phyloP scores from a whole-genome alignment of 2,113 vertebrate species.

The Dolichotis patagonum region DNA sequence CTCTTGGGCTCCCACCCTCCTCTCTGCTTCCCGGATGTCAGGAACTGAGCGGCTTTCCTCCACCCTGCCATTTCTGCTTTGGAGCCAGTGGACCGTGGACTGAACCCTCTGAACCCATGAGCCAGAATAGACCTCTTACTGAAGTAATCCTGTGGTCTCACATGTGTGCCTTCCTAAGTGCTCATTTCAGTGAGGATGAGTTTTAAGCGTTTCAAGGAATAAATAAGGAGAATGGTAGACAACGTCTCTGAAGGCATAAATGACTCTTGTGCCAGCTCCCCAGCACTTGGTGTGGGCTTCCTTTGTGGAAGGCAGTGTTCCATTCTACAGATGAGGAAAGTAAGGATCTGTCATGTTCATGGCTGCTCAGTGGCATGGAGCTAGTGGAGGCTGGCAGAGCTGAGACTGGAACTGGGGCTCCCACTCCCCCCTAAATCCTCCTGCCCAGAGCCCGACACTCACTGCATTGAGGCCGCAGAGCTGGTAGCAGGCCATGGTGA shows the following conservation, averaged over 20 bases:
- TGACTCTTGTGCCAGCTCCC: not conserved
- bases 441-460: conserved; percentile 80
- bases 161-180: not conserved
- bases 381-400: not conserved
- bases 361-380: not conserved
- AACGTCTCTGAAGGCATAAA: not conserved
- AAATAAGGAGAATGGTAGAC: not conserved
- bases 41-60: not conserved
- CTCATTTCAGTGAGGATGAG: not conserved
- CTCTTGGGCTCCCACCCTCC: not conserved
- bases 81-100: not conserved
- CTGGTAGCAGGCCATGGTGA: conserved; percentile 97
- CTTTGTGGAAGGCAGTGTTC: rapidly evolving
- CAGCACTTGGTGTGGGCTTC: rapidly evolving
- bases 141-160: not conserved
- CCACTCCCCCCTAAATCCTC: rapidly evolving
- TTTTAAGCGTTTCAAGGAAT: not conserved
- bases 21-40: not conserved
- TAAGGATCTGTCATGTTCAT: not conserved
- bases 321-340: not conserved
- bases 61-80: not conserved
- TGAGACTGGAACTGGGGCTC: not conserved
- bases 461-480: conserved; percentile 97
- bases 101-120: not conserved
- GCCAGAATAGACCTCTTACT: not conserved